A percentile compares a stretch with the other conserved stretches of the same genome.
Conservation (phyloP, 1,140 invertebrate genomes). For the Metopolophium dirhodum region DNA sequence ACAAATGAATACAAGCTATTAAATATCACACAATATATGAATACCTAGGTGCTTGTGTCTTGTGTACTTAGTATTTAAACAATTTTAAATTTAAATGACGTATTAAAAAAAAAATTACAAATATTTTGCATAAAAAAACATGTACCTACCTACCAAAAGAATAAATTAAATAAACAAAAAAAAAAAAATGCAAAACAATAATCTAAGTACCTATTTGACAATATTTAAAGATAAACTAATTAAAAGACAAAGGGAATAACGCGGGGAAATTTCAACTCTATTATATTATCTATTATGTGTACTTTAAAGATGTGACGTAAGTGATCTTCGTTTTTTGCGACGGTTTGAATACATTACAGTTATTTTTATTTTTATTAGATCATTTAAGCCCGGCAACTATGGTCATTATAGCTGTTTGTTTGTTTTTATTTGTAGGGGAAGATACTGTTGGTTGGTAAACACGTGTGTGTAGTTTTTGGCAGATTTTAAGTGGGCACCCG, state of each 20-base stretch:
- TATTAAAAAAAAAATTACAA: not conserved
- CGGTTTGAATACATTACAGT: not conserved
- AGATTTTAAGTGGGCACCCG: too few species aligned
- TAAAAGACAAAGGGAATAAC: not conserved
- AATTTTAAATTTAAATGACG: not conserved
- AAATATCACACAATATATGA: not conserved
- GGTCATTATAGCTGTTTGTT: too few species aligned
- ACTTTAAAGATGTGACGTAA: too few species aligned
- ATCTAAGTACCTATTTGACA: slow-evolving; percentile 1
- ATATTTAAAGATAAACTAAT: slow-evolving; percentile 1
- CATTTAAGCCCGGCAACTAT: too few species aligned
- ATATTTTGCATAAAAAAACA: not conserved
- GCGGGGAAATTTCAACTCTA: not conserved
- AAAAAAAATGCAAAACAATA: too few species aligned
- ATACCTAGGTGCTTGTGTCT: not conserved
- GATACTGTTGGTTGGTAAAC: too few species aligned
- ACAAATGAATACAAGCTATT: slow-evolving; percentile 28
- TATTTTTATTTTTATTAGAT: too few species aligned
- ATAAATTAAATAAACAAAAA: slow-evolving; percentile 33
- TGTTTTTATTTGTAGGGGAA: too few species aligned
- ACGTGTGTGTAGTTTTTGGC: too few species aligned
- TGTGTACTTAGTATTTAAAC: slow-evolving; percentile 6
- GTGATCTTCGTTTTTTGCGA: not conserved
- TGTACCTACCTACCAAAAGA: not conserved
- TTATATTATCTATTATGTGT: too few species aligned